Evolutionary conservation across 1,140 invertebrate species (phyloP), one percentile per base, ranked within the genome.

Genomic region (Ceratina calcarata): DNA sequence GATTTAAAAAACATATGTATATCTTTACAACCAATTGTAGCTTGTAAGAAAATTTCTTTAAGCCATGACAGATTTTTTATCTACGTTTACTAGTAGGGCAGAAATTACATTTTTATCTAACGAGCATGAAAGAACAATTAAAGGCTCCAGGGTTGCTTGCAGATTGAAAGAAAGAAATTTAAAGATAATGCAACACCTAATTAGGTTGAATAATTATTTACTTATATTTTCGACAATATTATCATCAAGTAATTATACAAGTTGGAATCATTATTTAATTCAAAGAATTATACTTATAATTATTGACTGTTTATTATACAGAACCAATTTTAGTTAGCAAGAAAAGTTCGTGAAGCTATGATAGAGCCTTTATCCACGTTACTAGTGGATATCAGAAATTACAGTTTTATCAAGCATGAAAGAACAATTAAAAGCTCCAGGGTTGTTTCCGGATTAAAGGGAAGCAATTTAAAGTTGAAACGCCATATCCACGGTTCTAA

Each of bases 381-480:
- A 6, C 16, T 20, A 16, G 16, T 2, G 37, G 37, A 66, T 66
- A 22, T 24, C 15, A 66, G 37, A 49, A 66, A 37, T 51, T 67
- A 67, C 65, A 18, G 10, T 67, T 51, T 51, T 51, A 12, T 24
- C 45, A 51, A 27, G 16, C 22, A 3, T 22, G 49, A 7, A 13
- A 53, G 10, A 7, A 27, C 12, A 16, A 53, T 68, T 68, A 55
- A n/a, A 13, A 10, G 2, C 13, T 13, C 2, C 6, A 15, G 24
- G 12, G 67, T 69, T 69, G 49, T 57, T 69, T n/a, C 27, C 22
- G 12, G 22, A 32, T 55, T 69, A 32, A 69, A 69, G 55, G 24
- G 20, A 69, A 55, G 10, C 51, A 57, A 32, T 69, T 69, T 69
- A 69, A 57, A 69, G 67, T 69, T 69, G 67, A 69, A 69, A 57